Evolutionary conservation across 2,113 vertebrate genomes (phyloP), one percentile per base, ranked within the genome.

Genomic region (Actenoides hombroni): DNA sequence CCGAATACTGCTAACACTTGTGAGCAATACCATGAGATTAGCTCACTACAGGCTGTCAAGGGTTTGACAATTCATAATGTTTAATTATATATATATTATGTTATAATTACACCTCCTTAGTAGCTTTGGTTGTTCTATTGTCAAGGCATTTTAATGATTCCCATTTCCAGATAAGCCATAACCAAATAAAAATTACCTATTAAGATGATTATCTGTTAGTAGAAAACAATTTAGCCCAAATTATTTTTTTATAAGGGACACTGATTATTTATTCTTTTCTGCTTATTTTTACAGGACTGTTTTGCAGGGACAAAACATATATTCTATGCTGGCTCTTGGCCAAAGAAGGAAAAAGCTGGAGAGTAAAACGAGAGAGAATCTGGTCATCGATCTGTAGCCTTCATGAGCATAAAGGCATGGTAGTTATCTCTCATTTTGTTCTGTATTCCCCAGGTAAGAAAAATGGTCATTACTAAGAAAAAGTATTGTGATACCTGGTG

Each of bases 21-120:
- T 71, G 69, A 94, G 88, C 51, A 85, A 57, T 48, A 63, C 44
- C 21, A 74, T 25, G 60, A 92, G 76, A 86, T 92, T 56, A 90
- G n/a, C 65, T 96, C 42, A 23, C 29, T 71, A 61, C 57, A 91
- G 46, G 56, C 70, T 90, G 71, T 67, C 75, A 80, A 82, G 77
- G 68, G 42, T 56, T 74, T 81, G 68, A 84, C 78, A 56, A 23
- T 87, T 87, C 51, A 59, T 42, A 79, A 74, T 54, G 56, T 88
- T 81, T 78, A 95, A 95, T 84, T 94, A 91, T 60, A 92, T 83
- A 79, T 85, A 80, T 88, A 53, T 84, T 78, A 35, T 39, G 76
- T 69, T 92, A 75, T 90, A 97, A 96, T 94, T 92, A 81, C 39
- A 96, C 44, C 61, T 81, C 1, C 0, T 83, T 77, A 75, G 65